Evolutionary conservation across 2,888 invertebrate genomes (phyloP).

Genomic region (Limnephilus rhombicus): DNA sequence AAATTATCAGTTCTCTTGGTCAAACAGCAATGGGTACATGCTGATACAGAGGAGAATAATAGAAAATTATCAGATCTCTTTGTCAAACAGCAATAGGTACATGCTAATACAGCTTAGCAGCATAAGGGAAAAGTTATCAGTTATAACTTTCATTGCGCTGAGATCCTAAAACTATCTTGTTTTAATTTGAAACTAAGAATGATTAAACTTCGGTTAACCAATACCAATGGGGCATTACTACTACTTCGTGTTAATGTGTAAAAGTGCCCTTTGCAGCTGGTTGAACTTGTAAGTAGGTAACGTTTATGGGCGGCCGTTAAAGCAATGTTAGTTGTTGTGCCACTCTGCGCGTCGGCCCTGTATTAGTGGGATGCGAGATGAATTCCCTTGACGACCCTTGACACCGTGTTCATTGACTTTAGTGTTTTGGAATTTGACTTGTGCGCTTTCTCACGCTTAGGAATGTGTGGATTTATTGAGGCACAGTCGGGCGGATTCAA

Average conservation of each 20-base stretch:
- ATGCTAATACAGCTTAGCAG: not conserved
- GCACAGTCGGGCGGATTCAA: conserved; percentile 31
- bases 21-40: not conserved
- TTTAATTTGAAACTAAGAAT: not conserved
- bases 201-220: not conserved
- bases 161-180: not conserved
- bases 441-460: conserved; percentile 53
- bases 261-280: not conserved
- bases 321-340: conserved; percentile 14
- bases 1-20: not conserved
- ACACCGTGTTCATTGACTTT: conserved; percentile 59
- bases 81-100: not conserved
- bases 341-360: conserved; percentile 11
- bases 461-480: conserved; percentile 51
- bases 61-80: not conserved
- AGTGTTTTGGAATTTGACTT: conserved; percentile 52
- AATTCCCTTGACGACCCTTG: conserved; percentile 60
- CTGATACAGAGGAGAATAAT: not conserved
- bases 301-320: conserved; percentile 1
- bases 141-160: not conserved
- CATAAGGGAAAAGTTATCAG: not conserved
- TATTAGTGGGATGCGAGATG: conserved; percentile 33
- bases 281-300: not conserved
- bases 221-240: not conserved
- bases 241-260: not conserved